Evolutionary conservation across 2,797 vertebrate species (phyloP), one percentile per base, ranked within the genome.

Genomic region (Pangasius larnaudii): DNA sequence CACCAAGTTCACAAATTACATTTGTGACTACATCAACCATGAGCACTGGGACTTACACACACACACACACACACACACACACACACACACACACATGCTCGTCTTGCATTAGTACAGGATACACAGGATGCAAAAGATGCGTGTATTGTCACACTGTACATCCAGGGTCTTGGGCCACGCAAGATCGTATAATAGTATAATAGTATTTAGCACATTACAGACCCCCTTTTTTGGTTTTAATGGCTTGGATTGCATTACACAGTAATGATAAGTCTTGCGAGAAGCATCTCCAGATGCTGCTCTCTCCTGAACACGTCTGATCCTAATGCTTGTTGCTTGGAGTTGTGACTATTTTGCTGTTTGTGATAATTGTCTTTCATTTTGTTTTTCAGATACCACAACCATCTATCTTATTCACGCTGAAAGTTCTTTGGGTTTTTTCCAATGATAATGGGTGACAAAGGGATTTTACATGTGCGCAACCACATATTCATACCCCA

Each of bases 191-290:
- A n/a, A n/a, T n/a, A n/a, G n/a, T n/a, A 88, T 84, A 67, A 67
- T n/a, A 88, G 82, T 78, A 65, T 78, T 88, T 78, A 88, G 58
- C 81, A 46, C 71, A 85, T 88, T 88, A 78, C n/a, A 6, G 72
- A 79, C 71, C 71, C 7, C n/a, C 11, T 22, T 75, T 87, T 75
- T 56, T 67, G 9, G 46, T 39, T 18, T 59, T 63, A 67, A 67
- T 56, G 42, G 30, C 2, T 84, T 10, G 71, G 8, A 36, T 63
- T 36, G 61, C 49, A 5, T 74, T 30, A 58, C 59, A 24, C 71
- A 36, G 71, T 58, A 65, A 81, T 39, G 30, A 53, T 65, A 84
- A 1, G 84, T 58, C 33, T 85, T 3, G 49, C 1, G 14, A 24
- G 49, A 71, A 71, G 49, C 30, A 13, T 69, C 65, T 30, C 58